Conservation (phyloP, 2,888 invertebrate genomes). For the Alloplasta piceator region DNA sequence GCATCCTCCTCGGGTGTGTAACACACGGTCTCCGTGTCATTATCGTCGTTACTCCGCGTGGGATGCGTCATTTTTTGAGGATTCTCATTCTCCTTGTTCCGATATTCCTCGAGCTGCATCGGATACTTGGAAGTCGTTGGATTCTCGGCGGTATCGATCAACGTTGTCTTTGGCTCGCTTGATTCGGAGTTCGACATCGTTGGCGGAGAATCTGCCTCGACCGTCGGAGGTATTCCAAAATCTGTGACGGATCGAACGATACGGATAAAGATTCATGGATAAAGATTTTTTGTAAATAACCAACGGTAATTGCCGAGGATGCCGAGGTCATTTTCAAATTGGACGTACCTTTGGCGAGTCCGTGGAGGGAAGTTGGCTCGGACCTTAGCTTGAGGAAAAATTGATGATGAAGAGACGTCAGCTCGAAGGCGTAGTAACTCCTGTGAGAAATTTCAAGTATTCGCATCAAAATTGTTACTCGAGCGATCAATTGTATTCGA, state of each 20-base stretch:
- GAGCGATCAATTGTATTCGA: too few relatives aligned
- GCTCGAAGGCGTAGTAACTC: slow-evolving; percentile 90
- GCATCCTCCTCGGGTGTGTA: slow-evolving; percentile 78
- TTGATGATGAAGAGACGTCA: slow-evolving; percentile 91
- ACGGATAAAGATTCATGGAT: background rate
- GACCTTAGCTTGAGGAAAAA: slow-evolving; percentile 90
- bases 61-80: slow-evolving; percentile 82
- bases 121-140: slow-evolving; percentile 67
- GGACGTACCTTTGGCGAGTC: slow-evolving; percentile 79
- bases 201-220: slow-evolving; percentile 74
- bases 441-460: slow-evolving; percentile 80
- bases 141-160: slow-evolving; percentile 69
- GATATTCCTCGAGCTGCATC: slow-evolving; percentile 85
- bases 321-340: too few relatives aligned
- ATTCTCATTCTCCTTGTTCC: slow-evolving; percentile 89
- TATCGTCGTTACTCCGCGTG: slow-evolving; percentile 62
- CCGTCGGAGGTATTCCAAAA: slow-evolving; percentile 80
- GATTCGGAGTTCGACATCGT: slow-evolving; percentile 74
- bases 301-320: too few relatives aligned
- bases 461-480: background rate
- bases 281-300: too few relatives aligned
- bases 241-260: slow-evolving; percentile 72
- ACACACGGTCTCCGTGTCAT: slow-evolving; percentile 69
- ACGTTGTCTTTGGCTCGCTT: slow-evolving; percentile 78
- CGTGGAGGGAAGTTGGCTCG: slow-evolving; percentile 87